Base-by-base conservation (phyloP, 2,888 invertebrate species). In the Helicoverpa assulta region DNA sequence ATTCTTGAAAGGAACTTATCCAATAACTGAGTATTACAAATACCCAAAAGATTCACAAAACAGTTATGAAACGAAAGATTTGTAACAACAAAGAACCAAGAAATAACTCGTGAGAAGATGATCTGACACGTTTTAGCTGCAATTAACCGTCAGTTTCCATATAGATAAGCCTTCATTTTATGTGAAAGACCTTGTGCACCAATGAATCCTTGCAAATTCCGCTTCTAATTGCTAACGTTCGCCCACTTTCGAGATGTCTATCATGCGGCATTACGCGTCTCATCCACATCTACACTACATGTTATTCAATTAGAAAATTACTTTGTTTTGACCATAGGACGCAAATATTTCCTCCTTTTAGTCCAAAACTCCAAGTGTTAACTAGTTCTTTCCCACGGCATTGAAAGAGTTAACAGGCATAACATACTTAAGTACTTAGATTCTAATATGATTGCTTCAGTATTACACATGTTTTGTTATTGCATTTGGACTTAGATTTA, bases 161-260 rank as follows among this genome's bases (percentile, higher is more conserved):
- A n/a, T n/a, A 69, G 47, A 61, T 72, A 67, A 74, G 51, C 47
- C 70, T 62, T 61, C 57, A 43, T 58, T 76, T 69, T 76, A 75
- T 75, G 60, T 67, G 60, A 68, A 67, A 84, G 86, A 86, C 90
- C 91, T 91, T 90, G 90, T 81, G 65, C 80, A 85, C 84, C 86
- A 88, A 89, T 91, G 76, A 84, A 86, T 84, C 81, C 78, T 82
- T 78, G 81, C 76, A 66, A 74, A 80, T 67, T 78, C 75, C 71
- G 71, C 76, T 67, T 73, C 80, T 81, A 86, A 87, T 86, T 86
- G 82, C 47, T 76, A 71, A 78, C 83, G 78, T 82, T 86, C 82
- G 80, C 82, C 83, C 80, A 86, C 83, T 78, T 74, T 55, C 69
- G 19, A 82, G 80, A 84, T 83, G 73, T 68, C 75, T 81, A 85